Evolutionary conservation across 2,888 invertebrate species (phyloP).

Genomic region (Selenia dentaria): DNA sequence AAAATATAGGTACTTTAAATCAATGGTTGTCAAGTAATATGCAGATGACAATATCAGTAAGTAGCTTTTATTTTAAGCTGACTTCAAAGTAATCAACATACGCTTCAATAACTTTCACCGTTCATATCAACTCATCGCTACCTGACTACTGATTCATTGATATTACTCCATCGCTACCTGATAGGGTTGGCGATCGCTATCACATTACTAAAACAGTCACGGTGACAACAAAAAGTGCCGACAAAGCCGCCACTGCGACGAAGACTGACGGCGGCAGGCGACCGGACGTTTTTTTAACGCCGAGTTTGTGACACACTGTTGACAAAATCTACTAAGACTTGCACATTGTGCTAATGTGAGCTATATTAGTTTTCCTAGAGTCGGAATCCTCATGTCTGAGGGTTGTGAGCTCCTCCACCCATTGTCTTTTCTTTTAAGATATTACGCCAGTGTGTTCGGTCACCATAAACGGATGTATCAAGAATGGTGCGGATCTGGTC

Average conservation of each 20-base stretch:
- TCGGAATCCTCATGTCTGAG: too few species aligned
- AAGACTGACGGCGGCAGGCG: conserved; percentile 52
- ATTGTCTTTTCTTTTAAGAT: too few species aligned
- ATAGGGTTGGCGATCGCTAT: conserved; percentile 60
- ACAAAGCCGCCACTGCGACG: conserved; percentile 60
- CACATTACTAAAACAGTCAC: conserved; percentile 81
- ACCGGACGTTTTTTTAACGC: conserved; percentile 60
- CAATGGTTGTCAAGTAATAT: too few species aligned
- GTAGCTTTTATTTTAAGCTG: too few species aligned
- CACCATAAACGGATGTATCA: too few species aligned
- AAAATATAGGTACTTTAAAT: too few species aligned
- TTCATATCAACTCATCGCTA: conserved; percentile 68
- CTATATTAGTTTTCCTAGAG: too few species aligned
- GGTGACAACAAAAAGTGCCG: conserved; percentile 75
- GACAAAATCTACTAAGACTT: not conserved
- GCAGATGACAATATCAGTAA: too few species aligned
- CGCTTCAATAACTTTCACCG: conserved; percentile 31
- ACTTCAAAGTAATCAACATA: conserved; percentile 13
- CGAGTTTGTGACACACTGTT: conserved; percentile 39
- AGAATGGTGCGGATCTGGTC: too few species aligned
- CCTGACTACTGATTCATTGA: conserved; percentile 53
- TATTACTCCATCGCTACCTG: conserved; percentile 60
- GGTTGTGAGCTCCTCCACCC: too few species aligned
- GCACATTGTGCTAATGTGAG: not conserved
- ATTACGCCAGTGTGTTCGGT: too few species aligned